Evolutionary conservation across 1,140 invertebrate species (phyloP).

Genomic region (Drosophila orena): DNA sequence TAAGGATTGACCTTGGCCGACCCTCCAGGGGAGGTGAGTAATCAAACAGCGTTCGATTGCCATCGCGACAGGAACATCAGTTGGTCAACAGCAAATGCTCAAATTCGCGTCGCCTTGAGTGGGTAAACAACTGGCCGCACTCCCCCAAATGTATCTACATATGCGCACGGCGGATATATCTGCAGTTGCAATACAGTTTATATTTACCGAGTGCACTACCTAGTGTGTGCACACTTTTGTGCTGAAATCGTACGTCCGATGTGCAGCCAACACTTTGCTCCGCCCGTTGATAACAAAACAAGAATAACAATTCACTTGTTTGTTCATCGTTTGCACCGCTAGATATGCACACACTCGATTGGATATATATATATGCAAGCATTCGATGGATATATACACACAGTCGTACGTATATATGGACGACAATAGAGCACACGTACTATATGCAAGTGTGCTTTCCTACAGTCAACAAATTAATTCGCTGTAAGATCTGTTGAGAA

Average conservation of each 20-base stretch:
- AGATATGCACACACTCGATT: slow-evolving; percentile 30
- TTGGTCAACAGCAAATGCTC: slow-evolving; percentile 48
- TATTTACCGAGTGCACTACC: slow-evolving; percentile 34
- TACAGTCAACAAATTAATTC: slow-evolving; percentile 51
- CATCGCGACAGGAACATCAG: slow-evolving; percentile 22
- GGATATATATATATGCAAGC: slow-evolving; percentile 2
- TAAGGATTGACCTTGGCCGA: slow-evolving; percentile 12
- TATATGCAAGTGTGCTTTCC: slow-evolving; percentile 28
- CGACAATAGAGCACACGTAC: background rate
- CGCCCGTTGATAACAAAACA: slow-evolving; percentile 36
- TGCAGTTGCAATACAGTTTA: slow-evolving; percentile 39
- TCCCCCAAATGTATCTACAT: slow-evolving; percentile 17
- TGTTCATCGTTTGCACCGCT: slow-evolving; percentile 40
- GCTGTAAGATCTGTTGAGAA: slow-evolving; percentile 35
- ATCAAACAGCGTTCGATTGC: slow-evolving; percentile 24
- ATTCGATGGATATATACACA: background rate
- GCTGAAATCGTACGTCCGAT: slow-evolving; percentile 21
- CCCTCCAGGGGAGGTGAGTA: slow-evolving; percentile 23
- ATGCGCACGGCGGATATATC: slow-evolving; percentile 28
- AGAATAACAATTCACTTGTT: slow-evolving; percentile 43
- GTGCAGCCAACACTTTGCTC: slow-evolving; percentile 23
- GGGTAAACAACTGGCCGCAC: slow-evolving; percentile 39
- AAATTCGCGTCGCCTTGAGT: slow-evolving; percentile 51
- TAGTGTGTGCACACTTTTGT: slow-evolving; percentile 17
- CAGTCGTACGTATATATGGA: background rate